A percentile compares a stretch with the other conserved stretches of the same genome.
These are phyloP conservation scores for Eurystomus glaucurus DNA, from an alignment of 2,797 vertebrate species.

Conservation along the genomic window DNA sequence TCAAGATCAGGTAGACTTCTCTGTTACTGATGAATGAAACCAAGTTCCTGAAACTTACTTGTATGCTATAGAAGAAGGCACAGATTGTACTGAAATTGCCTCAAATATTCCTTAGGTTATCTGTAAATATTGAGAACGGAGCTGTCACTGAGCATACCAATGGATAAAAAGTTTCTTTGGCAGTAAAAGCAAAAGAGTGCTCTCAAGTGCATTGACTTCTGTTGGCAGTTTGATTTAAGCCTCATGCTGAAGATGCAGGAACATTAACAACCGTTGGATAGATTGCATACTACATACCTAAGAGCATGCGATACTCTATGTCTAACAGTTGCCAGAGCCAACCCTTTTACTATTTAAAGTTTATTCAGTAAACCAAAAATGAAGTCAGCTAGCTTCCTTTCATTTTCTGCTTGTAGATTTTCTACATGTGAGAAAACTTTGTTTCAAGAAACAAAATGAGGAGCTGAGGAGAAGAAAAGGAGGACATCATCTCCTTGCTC, in stretches of 20 bases:
- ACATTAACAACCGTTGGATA: not conserved
- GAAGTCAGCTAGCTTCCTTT: slow-evolving; percentile 19
- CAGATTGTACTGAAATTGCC: not conserved
- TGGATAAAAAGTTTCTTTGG: not conserved
- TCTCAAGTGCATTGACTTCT: not conserved
- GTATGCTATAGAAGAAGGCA: not conserved
- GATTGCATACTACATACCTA: not conserved
- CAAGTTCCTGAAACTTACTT: not conserved
- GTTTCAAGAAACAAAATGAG: slow-evolving; percentile 17
- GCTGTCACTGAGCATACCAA: not conserved
- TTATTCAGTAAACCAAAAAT: slow-evolving; percentile 11
- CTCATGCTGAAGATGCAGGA: not conserved
- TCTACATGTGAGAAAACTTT: not conserved
- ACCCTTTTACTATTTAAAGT: not conserved
- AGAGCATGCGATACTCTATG: not conserved
- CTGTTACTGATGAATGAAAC: not conserved
- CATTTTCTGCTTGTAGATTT: slow-evolving; percentile 58
- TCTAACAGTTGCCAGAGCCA: not conserved
- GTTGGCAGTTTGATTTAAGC: not conserved
- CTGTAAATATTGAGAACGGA: not conserved
- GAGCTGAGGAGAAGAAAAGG: not conserved
- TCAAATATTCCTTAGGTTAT: not conserved
- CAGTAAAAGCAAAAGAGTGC: not conserved
- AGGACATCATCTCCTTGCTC: not conserved
- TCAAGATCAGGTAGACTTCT: not conserved